phyloP scores from a whole-genome alignment of 2,113 vertebrate genomes.

The Dendrocopos noguchii region DNA sequence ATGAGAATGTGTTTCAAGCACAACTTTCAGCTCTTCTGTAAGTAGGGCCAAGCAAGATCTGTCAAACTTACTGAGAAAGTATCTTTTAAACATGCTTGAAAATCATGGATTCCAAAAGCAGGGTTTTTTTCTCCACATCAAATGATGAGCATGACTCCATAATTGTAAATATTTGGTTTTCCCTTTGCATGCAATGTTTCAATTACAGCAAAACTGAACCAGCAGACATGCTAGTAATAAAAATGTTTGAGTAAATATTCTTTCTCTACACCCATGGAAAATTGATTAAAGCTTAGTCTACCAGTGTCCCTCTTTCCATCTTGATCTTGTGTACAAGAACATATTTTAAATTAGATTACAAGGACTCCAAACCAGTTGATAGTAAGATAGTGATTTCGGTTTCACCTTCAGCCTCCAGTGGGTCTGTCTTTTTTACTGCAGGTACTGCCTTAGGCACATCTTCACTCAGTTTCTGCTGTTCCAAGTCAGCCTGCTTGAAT shows the following conservation, averaged over 20 bases:
- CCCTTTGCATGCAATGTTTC: neutral
- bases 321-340: neutral
- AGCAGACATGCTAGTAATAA: neutral
- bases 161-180: neutral
- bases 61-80: neutral
- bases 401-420: constrained; percentile 47
- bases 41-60: neutral
- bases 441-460: constrained; percentile 1
- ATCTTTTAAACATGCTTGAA: neutral
- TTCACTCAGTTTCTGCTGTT: neutral
- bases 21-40: neutral
- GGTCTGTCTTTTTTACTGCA: neutral
- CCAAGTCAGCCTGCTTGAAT: neutral
- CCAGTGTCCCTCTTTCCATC: neutral
- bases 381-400: neutral
- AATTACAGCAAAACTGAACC: neutral
- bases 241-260: neutral
- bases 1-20: neutral
- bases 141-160: neutral
- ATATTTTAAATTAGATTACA: neutral
- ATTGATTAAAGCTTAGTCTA: neutral
- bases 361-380: neutral
- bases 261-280: neutral
- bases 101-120: neutral
- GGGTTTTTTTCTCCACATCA: neutral